Evolutionary conservation across 2,113 vertebrate genomes (phyloP), one percentile per base, ranked within the genome.

Genomic region (Equus przewalskii): DNA sequence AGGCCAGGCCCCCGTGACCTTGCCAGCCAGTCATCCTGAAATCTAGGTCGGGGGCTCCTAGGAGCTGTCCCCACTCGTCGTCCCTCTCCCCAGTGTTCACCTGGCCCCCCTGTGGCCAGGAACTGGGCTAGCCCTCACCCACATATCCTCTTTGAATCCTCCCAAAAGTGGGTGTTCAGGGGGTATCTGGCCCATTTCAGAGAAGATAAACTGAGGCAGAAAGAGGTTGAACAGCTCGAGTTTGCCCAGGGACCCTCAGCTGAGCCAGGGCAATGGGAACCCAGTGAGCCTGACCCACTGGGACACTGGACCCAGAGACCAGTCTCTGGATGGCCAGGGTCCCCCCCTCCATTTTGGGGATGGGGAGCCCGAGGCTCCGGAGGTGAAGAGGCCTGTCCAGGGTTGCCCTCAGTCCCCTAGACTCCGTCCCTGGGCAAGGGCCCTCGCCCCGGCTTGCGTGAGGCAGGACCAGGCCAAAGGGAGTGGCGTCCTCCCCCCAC

Each of bases 401-500:
- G 13, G 67, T 4, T 6, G 18, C 21, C 26, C n/a, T 33, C 44
- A 36, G 26, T 10, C 28, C 54, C 75, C 64, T 0, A 21, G 22
- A 22, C 30, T 51, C 33, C 11, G 51, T 49, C 28, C 78, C 7
- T 0, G 21, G 21, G 91, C 15, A 28, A 13, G 54, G 49, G n/a
- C 67, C 33, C 44, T 60, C 65, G 51, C 6, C 54, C 67, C 0
- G 0, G 16, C n/a, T 33, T 18, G 11, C 41, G 18, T 22, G 22
- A 56, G 44, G n/a, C 54, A 54, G 18, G 51, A 51, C 84, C 16
- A 7, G 7, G 6, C 46, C 2, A 7, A 44, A 46, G 24, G 65
- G 1, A 16, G 6, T 5, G 26, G 41, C 9, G 2, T 3, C 18
- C 33, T 26, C 54, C 28, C 30, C 33, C n/a, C 7, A 4, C 0